These are phyloP conservation scores for Micrasema minimum DNA, from an alignment of 1,140 invertebrate species.

Conservation along the genomic window DNA sequence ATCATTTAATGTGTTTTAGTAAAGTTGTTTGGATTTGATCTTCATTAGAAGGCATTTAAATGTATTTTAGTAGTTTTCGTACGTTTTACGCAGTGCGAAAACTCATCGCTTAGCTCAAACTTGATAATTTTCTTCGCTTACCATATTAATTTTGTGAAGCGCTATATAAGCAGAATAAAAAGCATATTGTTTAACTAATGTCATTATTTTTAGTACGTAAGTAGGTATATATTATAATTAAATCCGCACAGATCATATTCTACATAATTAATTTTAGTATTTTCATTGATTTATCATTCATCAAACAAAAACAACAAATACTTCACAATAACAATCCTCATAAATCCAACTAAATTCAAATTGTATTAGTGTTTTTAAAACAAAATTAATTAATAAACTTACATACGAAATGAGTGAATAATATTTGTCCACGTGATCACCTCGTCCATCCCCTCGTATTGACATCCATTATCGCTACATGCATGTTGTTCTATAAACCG, in stretches of 20 bases:
- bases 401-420: background rate
- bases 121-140: slow-evolving; percentile 19
- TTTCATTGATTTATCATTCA: slow-evolving; percentile 81
- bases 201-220: slow-evolving; percentile 38
- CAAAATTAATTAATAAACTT: background rate
- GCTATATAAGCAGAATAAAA: background rate
- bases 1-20: background rate
- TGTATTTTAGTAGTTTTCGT: background rate
- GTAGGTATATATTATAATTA: slow-evolving; percentile 17
- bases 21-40: background rate
- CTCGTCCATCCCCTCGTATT: slow-evolving; percentile 5
- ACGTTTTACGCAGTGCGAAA: slow-evolving; percentile 15
- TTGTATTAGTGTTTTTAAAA: background rate
- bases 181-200: slow-evolving; percentile 8
- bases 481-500: slow-evolving; percentile 2
- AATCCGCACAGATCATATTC: slow-evolving; percentile 56
- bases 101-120: slow-evolving; percentile 33
- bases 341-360: slow-evolving; percentile 21
- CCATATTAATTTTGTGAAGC: slow-evolving; percentile 24
- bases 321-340: slow-evolving; percentile 60
- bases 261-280: slow-evolving; percentile 74
- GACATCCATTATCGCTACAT: slow-evolving; percentile 20
- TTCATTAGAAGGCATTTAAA: slow-evolving; percentile 9
- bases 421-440: background rate
- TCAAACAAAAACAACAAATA: slow-evolving; percentile 80